These are phyloP conservation scores for Macroglossus sobrinus DNA, from an alignment of 2,113 vertebrate genomes.

Conservation along the genomic window DNA sequence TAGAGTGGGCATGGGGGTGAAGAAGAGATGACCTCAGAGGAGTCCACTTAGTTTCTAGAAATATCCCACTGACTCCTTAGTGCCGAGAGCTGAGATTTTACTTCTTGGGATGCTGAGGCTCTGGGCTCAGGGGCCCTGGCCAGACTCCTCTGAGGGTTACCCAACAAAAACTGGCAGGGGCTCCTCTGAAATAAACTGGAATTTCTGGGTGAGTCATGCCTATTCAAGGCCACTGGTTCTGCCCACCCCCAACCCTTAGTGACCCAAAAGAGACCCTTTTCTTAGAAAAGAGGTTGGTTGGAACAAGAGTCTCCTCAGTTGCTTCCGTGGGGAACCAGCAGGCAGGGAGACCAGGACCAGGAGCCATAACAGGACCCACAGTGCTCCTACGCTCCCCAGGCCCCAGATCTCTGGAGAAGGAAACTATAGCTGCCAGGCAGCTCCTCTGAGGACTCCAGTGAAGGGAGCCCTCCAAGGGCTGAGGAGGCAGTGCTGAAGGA, in stretches of 20 bases:
- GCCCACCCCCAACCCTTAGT: too few species aligned
- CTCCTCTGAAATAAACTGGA: not conserved
- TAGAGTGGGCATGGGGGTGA: too few species aligned
- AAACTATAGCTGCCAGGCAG: too few species aligned
- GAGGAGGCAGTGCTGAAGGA: not conserved
- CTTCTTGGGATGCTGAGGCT: not conserved
- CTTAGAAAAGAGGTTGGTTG: not conserved
- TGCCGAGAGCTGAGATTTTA: not conserved
- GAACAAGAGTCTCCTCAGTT: not conserved
- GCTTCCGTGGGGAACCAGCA: not conserved
- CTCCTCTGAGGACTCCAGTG: not conserved
- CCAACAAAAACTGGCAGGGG: not conserved
- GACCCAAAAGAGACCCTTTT: not conserved
- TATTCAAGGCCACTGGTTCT: not conserved
- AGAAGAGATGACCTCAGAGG: not conserved
- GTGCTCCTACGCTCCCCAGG: not conserved
- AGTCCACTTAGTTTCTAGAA: not conserved
- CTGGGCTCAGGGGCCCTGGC: not conserved
- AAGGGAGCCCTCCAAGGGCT: not conserved
- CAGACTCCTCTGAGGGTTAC: not conserved
- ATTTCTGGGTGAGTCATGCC: not conserved
- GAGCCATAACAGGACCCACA: not conserved
- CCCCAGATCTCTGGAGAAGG: not conserved
- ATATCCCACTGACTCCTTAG: not conserved
- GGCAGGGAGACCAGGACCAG: not conserved